Percentiles rank a stretch among this genome's conserved stretches.
Conservation (phyloP, 64 coral and sea anemone species). For the Cladopsammia gracilis region DNA sequence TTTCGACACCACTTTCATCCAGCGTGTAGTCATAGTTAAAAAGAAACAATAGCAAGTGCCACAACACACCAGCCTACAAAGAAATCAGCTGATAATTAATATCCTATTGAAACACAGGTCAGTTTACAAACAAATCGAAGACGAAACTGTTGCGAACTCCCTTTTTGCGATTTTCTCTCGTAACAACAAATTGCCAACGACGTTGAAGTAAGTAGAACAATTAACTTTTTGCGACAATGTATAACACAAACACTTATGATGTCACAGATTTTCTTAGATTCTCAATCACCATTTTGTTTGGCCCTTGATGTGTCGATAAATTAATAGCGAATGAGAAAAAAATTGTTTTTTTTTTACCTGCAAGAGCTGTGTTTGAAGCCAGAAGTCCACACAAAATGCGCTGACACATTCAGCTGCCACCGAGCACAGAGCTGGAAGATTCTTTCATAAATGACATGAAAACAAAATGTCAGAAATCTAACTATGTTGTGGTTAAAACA, state of each 20-base stretch:
- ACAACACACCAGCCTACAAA: constrained; percentile 86
- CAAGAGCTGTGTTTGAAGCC: constrained; percentile 95
- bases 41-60: constrained; percentile 90
- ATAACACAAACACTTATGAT: no score
- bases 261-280: no score
- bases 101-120: background rate
- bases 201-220: no score
- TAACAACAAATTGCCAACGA: no score
- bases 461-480: background rate
- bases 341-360: no score
- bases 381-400: constrained; percentile 96
- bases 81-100: background rate
- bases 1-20: constrained; percentile 96
- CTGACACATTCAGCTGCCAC: constrained; percentile 89
- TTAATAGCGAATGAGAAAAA: no score
- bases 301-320: no score
- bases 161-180: background rate
- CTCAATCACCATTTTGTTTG: no score
- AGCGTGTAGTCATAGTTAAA: constrained; percentile 98
- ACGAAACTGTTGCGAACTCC: no score
- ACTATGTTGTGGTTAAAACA: no score
- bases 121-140: background rate
- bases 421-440: constrained; percentile 84
- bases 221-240: no score
- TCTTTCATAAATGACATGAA: constrained; percentile 56